These are phyloP conservation scores for Eupithecia subfuscata DNA, from an alignment of 2,888 invertebrate genomes.

Conservation along the genomic window DNA sequence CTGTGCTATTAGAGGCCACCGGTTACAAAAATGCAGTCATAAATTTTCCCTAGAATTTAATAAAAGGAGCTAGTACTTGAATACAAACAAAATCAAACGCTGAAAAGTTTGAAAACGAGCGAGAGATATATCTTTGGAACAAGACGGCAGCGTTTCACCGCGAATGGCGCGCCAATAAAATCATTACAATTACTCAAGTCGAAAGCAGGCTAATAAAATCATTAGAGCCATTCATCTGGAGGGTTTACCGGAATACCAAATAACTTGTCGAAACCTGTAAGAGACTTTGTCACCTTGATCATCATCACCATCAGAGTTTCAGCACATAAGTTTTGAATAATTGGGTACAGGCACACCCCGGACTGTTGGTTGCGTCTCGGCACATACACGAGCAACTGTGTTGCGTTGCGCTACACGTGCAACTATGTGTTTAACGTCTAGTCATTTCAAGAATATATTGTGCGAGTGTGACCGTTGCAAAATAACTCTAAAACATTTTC, in stretches of 20 bases:
- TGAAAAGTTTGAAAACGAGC: conserved; percentile 1
- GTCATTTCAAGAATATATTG: no score
- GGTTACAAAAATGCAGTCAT: no score
- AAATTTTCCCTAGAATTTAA: background rate
- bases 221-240: conserved; percentile 26
- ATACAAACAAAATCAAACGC: background rate
- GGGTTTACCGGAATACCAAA: conserved; percentile 30
- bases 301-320: background rate
- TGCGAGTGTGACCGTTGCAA: no score
- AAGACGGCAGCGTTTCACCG: conserved; percentile 4
- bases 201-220: conserved; percentile 26
- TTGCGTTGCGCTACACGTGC: no score
- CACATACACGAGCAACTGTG: no score
- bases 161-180: conserved; percentile 22
- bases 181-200: conserved; percentile 24
- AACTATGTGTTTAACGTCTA: no score
- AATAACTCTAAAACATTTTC: no score
- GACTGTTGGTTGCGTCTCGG: no score
- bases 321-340: background rate
- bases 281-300: background rate
- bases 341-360: background rate
- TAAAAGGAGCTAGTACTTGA: background rate
- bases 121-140: conserved; percentile 5
- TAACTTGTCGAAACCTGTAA: conserved; percentile 5
- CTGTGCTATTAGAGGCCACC: no score